Evolutionary conservation across 2,888 invertebrate genomes (phyloP).

Genomic region (Diarsia rubi): DNA sequence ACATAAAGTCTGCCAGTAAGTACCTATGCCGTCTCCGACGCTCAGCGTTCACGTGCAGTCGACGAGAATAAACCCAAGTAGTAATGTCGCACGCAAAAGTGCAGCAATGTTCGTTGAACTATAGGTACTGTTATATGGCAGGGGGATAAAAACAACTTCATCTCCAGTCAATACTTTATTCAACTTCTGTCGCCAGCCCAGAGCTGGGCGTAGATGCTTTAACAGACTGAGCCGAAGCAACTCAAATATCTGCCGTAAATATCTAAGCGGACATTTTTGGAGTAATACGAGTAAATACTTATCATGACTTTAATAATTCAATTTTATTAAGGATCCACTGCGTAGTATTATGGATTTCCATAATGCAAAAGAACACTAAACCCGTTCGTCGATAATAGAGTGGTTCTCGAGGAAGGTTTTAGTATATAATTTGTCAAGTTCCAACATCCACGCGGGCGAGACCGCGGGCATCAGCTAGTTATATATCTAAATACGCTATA

Average conservation of each 20-base stretch:
- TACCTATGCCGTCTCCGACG: slow-evolving; percentile 43
- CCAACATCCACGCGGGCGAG: no score
- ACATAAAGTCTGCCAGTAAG: slow-evolving; percentile 68
- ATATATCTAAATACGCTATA: not conserved
- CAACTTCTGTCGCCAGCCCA: not conserved
- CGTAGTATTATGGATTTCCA: not conserved
- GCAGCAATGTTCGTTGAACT: not conserved
- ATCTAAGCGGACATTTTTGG: not conserved
- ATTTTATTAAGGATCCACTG: no score
- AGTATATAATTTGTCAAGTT: no score
- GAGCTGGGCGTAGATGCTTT: not conserved
- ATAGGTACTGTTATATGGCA: not conserved
- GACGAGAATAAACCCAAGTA: slow-evolving; percentile 77
- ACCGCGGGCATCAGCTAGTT: no score
- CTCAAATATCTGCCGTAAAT: not conserved
- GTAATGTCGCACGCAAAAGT: slow-evolving; percentile 67
- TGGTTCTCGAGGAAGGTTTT: no score
- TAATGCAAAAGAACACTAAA: not conserved
- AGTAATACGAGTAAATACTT: no score
- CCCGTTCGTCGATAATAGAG: no score
- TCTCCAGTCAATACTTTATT: not conserved
- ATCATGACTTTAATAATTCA: no score
- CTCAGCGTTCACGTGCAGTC: slow-evolving; percentile 70
- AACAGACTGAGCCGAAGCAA: not conserved
- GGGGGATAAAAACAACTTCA: not conserved